Conservation (phyloP, 2,113 vertebrate species). For the Stigmatopora argus region DNA sequence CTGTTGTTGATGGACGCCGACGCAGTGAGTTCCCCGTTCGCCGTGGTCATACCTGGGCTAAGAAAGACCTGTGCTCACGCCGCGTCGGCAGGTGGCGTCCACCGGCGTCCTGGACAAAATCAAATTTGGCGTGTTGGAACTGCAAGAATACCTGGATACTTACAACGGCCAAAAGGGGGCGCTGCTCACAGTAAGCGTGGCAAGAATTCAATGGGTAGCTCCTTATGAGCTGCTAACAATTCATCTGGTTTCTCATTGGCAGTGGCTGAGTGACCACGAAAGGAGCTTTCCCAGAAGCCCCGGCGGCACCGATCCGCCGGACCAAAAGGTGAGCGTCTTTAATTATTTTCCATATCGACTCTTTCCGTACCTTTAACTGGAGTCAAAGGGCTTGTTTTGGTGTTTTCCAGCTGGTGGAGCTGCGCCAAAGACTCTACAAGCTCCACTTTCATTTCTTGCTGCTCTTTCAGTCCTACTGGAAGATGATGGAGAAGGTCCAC, state of each 20-base stretch:
- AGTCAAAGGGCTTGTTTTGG: constrained; percentile 7
- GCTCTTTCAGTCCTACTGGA: constrained; percentile 95
- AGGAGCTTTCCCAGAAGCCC: constrained; percentile 81
- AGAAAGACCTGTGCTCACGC: not conserved
- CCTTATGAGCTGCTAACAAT: not conserved
- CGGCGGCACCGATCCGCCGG: constrained; percentile 70
- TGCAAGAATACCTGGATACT: constrained; percentile 96
- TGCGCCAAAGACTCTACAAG: constrained; percentile 92
- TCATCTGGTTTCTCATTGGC: constrained; percentile 18
- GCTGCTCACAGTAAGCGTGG: constrained; percentile 78
- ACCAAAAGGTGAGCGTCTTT: constrained; percentile 86
- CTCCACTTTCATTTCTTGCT: constrained; percentile 92
- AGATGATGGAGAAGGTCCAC: constrained; percentile 88
- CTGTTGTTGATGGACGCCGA: constrained; percentile 92
- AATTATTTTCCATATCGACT: no score
- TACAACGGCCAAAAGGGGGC: constrained; percentile 95
- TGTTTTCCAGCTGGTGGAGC: constrained; percentile 82
- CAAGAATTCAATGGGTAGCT: no score
- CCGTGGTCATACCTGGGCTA: not conserved
- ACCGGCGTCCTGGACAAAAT: constrained; percentile 94
- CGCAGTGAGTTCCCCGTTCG: constrained; percentile 77
- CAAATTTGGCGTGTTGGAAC: constrained; percentile 95
- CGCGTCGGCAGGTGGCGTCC: constrained; percentile 80
- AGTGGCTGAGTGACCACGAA: constrained; percentile 96
- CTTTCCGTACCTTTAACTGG: no score